Conservation (phyloP, 2,113 vertebrate genomes). For the Plotosus lineatus region DNA sequence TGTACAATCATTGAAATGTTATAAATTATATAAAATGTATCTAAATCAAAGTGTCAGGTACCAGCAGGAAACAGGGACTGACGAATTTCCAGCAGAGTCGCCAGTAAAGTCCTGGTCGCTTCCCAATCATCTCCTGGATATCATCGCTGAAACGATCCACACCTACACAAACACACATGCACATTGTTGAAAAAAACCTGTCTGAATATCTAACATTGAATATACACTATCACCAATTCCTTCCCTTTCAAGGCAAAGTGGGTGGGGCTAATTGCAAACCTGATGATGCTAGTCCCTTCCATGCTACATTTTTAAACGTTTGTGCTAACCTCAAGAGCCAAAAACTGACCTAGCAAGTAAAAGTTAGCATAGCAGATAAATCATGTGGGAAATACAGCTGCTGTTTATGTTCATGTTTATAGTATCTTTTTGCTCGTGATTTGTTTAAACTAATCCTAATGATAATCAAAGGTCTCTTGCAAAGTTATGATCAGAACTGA, state of each 20-base stretch:
- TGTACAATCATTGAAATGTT: neutral
- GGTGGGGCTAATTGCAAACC: neutral
- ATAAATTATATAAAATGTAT: neutral
- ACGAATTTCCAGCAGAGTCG: constrained; percentile 90
- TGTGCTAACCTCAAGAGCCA: neutral
- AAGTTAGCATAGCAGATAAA: neutral
- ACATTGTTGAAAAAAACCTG: neutral
- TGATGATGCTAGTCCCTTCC: neutral
- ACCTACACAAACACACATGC: constrained; percentile 65
- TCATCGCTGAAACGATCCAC: constrained; percentile 88
- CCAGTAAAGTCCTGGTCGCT: constrained; percentile 84
- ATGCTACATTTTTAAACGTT: neutral
- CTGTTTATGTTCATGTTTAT: too few species aligned
- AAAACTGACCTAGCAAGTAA: neutral
- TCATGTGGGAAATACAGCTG: neutral
- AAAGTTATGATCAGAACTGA: neutral
- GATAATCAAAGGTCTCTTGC: neutral
- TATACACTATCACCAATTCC: too few species aligned
- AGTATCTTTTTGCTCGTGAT: too few species aligned
- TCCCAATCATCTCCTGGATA: constrained; percentile 87
- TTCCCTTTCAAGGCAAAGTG: neutral
- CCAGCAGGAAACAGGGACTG: constrained; percentile 88
- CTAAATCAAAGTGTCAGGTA: constrained; percentile 57
- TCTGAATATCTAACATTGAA: too few species aligned
- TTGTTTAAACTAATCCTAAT: neutral